A percentile compares a stretch with the other conserved stretches of the same genome.
Evolutionary conservation across 2,888 invertebrate species (phyloP).

Genomic region (Chelonus formosanus): DNA sequence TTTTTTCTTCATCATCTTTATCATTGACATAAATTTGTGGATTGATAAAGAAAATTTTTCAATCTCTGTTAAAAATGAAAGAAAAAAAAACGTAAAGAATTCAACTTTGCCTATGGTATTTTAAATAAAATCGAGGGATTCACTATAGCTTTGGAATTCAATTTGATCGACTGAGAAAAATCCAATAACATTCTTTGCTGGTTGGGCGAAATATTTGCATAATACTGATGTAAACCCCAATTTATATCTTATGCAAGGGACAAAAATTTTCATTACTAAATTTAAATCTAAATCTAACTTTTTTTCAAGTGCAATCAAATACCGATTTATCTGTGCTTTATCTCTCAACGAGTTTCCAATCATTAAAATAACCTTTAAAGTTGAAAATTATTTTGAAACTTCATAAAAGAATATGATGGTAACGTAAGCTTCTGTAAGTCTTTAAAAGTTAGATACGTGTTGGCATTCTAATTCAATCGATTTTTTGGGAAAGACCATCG

Average conservation of each 20-base stretch:
- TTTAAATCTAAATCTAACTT: neutral
- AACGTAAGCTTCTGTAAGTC: neutral
- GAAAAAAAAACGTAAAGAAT: conserved; percentile 40
- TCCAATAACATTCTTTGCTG: conserved; percentile 60
- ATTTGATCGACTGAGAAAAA: conserved; percentile 55
- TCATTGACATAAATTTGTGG: conserved; percentile 1
- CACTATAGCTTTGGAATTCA: conserved; percentile 55
- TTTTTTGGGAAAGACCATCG: conserved; percentile 20
- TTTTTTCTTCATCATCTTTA: conserved; percentile 13
- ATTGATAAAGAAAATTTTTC: conserved; percentile 34
- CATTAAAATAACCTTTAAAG: too few species aligned
- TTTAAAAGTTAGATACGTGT: conserved; percentile 8
- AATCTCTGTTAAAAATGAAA: conserved; percentile 38
- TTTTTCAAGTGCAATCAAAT: too few species aligned
- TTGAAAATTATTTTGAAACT: too few species aligned
- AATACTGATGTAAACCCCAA: conserved; percentile 41
- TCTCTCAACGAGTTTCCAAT: too few species aligned
- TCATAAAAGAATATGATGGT: neutral
- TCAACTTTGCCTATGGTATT: conserved; percentile 44
- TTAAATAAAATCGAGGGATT: conserved; percentile 53
- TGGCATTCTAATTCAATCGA: conserved; percentile 23
- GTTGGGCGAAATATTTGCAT: conserved; percentile 47
- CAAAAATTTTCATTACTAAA: conserved; percentile 2
- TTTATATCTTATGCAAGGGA: conserved; percentile 12
- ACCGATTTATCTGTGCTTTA: too few species aligned